Evolutionary conservation across 2,888 invertebrate genomes (phyloP).

Genomic region (Eupithecia abbreviata): DNA sequence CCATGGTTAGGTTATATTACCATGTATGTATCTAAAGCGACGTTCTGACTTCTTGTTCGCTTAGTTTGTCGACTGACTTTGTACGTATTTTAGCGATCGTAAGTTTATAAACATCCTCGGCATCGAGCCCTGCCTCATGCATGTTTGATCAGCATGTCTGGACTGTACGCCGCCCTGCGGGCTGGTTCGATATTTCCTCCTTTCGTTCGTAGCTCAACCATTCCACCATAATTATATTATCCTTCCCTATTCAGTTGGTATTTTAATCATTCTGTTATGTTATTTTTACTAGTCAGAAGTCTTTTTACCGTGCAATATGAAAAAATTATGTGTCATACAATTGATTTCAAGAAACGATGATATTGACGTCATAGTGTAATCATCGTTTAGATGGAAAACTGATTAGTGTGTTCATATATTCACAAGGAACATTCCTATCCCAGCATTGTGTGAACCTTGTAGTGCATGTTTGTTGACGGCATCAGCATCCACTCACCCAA

Average conservation of each 20-base stretch:
- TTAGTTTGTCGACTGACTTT: background rate
- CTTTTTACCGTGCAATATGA: background rate
- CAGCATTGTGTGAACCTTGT: background rate
- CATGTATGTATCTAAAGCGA: background rate
- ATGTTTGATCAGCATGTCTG: conserved; percentile 13
- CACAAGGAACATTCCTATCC: background rate
- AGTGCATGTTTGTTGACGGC: background rate
- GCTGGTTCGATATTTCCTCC: conserved; percentile 19
- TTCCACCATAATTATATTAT: background rate
- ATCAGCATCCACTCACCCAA: background rate
- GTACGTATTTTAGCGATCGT: background rate
- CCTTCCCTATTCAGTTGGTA: background rate
- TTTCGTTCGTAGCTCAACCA: background rate
- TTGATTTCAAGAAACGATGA: background rate
- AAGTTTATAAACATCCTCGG: background rate
- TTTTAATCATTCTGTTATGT: background rate
- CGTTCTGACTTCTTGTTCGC: background rate
- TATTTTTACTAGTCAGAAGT: background rate
- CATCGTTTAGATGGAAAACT: background rate
- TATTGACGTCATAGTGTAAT: background rate
- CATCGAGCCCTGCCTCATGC: conserved; percentile 3
- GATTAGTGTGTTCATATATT: background rate
- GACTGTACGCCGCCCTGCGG: conserved; percentile 9
- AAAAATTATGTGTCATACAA: background rate
- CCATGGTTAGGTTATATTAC: too few relatives aligned